Evolutionary conservation across 2,113 vertebrate genomes (phyloP).

Genomic region (Lipophrys pholis): DNA sequence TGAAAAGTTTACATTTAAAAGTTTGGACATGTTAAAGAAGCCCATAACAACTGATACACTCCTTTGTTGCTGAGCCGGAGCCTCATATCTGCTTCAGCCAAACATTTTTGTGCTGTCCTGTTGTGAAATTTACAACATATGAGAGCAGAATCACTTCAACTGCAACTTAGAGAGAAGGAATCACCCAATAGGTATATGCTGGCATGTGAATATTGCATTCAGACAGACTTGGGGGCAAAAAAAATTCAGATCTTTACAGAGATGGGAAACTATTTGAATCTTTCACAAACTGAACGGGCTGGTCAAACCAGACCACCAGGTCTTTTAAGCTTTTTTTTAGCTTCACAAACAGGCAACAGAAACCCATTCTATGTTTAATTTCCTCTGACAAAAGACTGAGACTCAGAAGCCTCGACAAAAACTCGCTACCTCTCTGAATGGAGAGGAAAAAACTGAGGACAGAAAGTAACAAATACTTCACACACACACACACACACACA

Average conservation of each 20-base stretch:
- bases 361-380: constrained; percentile 15
- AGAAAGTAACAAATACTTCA: not conserved
- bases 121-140: not conserved
- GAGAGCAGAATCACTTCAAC: not conserved
- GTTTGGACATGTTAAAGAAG: too few species aligned
- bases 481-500: too few species aligned
- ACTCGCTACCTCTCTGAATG: not conserved
- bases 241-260: not conserved
- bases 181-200: not conserved
- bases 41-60: too few species aligned
- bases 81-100: too few species aligned
- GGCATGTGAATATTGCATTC: constrained; percentile 3
- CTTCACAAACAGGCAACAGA: not conserved
- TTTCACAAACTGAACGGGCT: not conserved
- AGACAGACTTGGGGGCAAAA: not conserved
- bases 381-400: constrained; percentile 19
- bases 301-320: not conserved
- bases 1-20: too few species aligned
- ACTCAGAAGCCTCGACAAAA: not conserved
- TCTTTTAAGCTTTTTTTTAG: not conserved
- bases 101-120: too few species aligned
- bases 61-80: too few species aligned
- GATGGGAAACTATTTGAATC: not conserved
- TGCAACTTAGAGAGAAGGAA: not conserved
- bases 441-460: not conserved